Evolutionary conservation across 2,797 vertebrate genomes (phyloP).

Genomic region (Mormyrus hasselquistii): DNA sequence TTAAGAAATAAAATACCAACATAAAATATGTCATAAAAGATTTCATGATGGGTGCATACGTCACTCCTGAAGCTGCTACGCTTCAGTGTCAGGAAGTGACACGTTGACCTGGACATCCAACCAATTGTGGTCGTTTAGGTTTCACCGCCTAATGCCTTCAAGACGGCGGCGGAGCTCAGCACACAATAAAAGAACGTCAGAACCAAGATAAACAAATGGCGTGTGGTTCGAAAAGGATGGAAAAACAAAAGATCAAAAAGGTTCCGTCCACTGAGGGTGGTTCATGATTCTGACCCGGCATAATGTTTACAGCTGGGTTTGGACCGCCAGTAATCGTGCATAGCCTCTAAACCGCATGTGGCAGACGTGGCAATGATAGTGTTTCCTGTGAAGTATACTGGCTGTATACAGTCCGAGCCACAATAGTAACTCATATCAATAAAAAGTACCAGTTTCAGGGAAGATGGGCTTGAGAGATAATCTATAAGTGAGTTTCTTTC

Average conservation of each 20-base stretch:
- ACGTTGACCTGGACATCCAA: background rate
- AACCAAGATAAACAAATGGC: background rate
- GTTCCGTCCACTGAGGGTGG: background rate
- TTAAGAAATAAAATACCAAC: constrained; percentile 2
- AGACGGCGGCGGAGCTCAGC: background rate
- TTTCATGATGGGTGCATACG: background rate
- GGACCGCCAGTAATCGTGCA: background rate
- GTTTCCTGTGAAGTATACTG: background rate
- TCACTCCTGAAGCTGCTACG: background rate
- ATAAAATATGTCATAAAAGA: background rate
- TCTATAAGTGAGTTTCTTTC: background rate
- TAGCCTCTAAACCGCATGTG: constrained; percentile 4
- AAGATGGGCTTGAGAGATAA: background rate
- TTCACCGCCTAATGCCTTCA: background rate
- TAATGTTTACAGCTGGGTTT: background rate
- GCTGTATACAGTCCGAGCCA: background rate
- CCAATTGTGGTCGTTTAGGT: background rate
- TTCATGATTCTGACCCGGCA: background rate
- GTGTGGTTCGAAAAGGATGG: background rate
- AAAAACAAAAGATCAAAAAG: constrained; percentile 4
- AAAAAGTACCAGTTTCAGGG: constrained; percentile 4
- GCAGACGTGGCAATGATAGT: background rate
- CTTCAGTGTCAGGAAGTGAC: background rate
- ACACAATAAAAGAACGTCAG: background rate
- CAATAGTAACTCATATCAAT: background rate